Conservation (phyloP, 2,113 vertebrate species). For the Lota lota region DNA sequence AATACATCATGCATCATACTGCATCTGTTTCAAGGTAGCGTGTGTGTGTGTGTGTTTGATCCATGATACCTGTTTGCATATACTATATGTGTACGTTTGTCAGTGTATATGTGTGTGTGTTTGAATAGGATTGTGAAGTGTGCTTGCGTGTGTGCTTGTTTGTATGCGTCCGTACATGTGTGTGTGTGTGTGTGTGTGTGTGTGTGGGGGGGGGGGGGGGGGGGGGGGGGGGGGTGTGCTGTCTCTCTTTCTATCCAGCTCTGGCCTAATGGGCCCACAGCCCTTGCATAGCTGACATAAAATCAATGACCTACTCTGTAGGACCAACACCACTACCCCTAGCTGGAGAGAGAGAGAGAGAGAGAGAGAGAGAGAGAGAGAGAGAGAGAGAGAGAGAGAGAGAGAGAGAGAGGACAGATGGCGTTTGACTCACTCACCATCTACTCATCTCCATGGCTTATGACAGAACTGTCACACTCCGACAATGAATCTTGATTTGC, state of each 20-base stretch:
- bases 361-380: constrained; percentile 17
- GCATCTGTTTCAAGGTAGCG: no score
- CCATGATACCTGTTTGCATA: no score
- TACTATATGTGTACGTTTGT: neutral
- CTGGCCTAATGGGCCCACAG: constrained; percentile 58
- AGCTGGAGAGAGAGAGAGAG: constrained; percentile 22
- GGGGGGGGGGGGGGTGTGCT: constrained; percentile 2
- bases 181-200: constrained; percentile 8
- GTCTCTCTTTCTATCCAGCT: constrained; percentile 40
- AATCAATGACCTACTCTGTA: constrained; percentile 61
- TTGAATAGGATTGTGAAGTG: neutral
- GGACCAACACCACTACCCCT: constrained; percentile 49
- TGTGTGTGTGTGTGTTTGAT: no score
- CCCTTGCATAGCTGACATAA: constrained; percentile 58
- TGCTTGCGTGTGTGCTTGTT: neutral
- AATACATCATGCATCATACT: no score
- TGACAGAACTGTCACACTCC: constrained; percentile 54
- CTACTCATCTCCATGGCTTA: constrained; percentile 43
- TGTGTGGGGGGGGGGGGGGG: constrained; percentile 4
- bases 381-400: constrained; percentile 9
- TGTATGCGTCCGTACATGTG: constrained; percentile 44
- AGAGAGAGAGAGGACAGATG: neutral
- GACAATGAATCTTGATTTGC: constrained; percentile 45
- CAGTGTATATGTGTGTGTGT: neutral
- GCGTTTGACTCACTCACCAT: constrained; percentile 34